Evolutionary conservation across 2,797 vertebrate genomes (phyloP), one percentile per base, ranked within the genome.

Genomic region (Garrulus glandarius): DNA sequence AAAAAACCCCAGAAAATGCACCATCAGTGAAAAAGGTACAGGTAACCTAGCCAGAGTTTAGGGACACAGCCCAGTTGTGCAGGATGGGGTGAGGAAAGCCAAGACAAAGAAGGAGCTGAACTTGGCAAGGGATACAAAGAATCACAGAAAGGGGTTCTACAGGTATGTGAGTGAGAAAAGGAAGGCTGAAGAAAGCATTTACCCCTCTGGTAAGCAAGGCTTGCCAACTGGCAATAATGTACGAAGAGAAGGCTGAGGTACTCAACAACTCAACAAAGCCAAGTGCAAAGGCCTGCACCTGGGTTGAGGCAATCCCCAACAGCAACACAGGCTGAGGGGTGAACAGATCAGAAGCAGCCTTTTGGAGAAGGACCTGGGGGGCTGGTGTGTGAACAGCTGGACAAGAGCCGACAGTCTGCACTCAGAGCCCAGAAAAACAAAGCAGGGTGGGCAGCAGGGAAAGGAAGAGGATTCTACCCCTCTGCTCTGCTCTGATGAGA

Each of bases 391-490:
- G 46, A 59, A 49, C 24, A 20, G 44, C 37, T 67, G 44, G 11
- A 46, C n/a, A 52, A 22, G 46, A 46, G n/a, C 23, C 0, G 0
- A 9, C 14, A 16, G 47, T 10, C 8, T 4, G n/a, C 21, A 18
- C 21, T 39, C 21, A 29, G 9, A 46, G 29, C 16, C 52, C 34
- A 47, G 41, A 49, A 41, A 43, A 30, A 11, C 30, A 36, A 41
- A 53, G 26, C 53, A 30, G 18, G 0, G 0, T 5, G 39, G 21
- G 6, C 34, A 60, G 34, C 26, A 41, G 21, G 52, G 9, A 6
- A 3, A 26, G 21, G 26, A 13, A 30, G 13, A 10, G 59, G 27
- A 57, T 71, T 19, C 14, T 67, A 34, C 3, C 11, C 20, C 37
- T 65, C 24, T 50, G 27, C 36, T 70, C 30, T 24, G 19, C 29